Percentiles rank a stretch among this genome's conserved stretches.
phyloP scores from a whole-genome alignment of 2,113 vertebrate genomes.

The Odontesthes bonariensis region DNA sequence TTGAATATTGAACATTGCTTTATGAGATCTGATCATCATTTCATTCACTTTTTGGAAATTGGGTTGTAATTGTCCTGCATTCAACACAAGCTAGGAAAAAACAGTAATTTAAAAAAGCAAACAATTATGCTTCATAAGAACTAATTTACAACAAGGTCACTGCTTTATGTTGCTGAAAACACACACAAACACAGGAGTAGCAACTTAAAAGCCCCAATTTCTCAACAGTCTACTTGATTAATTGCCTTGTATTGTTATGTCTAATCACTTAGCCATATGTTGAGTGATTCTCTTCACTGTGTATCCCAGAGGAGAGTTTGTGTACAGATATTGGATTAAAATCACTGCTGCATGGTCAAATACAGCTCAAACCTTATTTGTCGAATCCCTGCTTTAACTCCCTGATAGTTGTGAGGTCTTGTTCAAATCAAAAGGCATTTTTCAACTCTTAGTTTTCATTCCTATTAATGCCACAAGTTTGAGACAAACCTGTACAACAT shows the following conservation, averaged over 20 bases:
- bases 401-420: constrained; percentile 65
- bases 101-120: background rate
- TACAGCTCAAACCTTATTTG: constrained; percentile 57
- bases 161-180: constrained; percentile 15
- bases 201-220: constrained; percentile 17
- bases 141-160: background rate
- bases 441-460: no score
- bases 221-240: constrained; percentile 15
- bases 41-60: no score
- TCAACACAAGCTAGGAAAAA: no score
- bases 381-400: constrained; percentile 65
- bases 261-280: constrained; percentile 53
- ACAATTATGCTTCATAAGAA: background rate
- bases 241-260: constrained; percentile 25
- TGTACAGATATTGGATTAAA: constrained; percentile 70
- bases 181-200: constrained; percentile 1
- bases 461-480: no score
- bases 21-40: no score
- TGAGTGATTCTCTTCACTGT: constrained; percentile 27
- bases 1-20: no score
- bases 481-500: no score
- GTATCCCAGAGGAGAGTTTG: constrained; percentile 36
- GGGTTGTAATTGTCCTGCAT: no score
- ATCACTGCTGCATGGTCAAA: constrained; percentile 56
- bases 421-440: constrained; percentile 68